Base-by-base conservation (phyloP, 1,140 invertebrate genomes). In the Drosophila ironensis region DNA sequence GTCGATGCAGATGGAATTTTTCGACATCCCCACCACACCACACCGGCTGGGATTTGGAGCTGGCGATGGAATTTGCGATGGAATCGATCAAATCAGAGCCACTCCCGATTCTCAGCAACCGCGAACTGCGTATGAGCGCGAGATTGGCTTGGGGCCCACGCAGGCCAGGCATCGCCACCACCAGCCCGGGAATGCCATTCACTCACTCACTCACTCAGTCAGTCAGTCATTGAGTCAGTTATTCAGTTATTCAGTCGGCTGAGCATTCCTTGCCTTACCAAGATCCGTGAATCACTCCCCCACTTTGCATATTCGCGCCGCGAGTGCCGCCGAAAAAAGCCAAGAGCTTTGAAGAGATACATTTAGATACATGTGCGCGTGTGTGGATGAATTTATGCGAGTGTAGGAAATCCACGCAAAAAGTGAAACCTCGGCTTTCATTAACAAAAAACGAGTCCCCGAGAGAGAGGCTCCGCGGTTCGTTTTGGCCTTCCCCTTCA, bases 351-450 rank as follows among this genome's bases (percentile, higher is more conserved):
- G 25, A 7, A 27, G 8, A 2, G 25, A 27, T n/a, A n/a, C n/a
- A n/a, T n/a, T n/a, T n/a, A n/a, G n/a, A n/a, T n/a, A n/a, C n/a
- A n/a, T n/a, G n/a, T n/a, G n/a, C n/a, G n/a, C n/a, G 25, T 8
- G 8, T 30, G 28, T 30, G 28, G 28, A 12, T 8, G 6, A 3
- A 12, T 8, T 8, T 14, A 33, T 33, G 11, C n/a, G n/a, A n/a
- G n/a, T n/a, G n/a, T n/a, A n/a, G 30, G 30, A 33, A 33, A 12
- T 17, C 54, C 37, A 20, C 28, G 24, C 16, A 19, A 48, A 69
- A 75, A 73, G 56, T 63, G 71, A 75, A 75, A 75, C 40, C 44
- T 50, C 27, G 40, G 71, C 50, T 73, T 81, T 66, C 66, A 80
- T 74, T 80, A 74, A 80, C 64, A 52, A 69, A 70, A 74, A 61